These are phyloP conservation scores for Cylloceria caligata DNA, from an alignment of 2,888 invertebrate genomes.

Conservation along the genomic window DNA sequence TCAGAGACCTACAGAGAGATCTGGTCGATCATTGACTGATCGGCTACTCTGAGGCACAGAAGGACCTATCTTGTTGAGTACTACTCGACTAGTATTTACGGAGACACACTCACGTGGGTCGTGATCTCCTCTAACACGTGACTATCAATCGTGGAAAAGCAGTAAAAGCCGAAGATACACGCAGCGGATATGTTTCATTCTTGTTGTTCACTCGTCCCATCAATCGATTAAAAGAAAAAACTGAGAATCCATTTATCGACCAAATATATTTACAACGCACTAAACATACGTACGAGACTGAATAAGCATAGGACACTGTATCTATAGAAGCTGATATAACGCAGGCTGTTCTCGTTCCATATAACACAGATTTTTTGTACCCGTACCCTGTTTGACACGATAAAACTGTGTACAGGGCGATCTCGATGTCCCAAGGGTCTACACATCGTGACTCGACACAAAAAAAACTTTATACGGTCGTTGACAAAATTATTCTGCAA, in stretches of 20 bases:
- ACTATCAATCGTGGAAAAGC: background rate
- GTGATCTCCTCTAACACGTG: background rate
- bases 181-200: background rate
- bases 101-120: background rate
- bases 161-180: background rate
- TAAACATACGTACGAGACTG: background rate
- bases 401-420: too few species aligned
- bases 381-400: too few species aligned
- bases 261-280: background rate
- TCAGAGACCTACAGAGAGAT: slow-evolving; percentile 32
- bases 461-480: too few species aligned
- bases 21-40: slow-evolving; percentile 62
- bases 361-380: too few species aligned
- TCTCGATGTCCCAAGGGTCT: too few species aligned
- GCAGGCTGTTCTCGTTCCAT: too few species aligned
- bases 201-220: background rate
- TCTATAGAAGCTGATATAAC: too few species aligned
- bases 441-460: too few species aligned
- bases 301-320: too few species aligned
- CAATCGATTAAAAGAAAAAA: background rate
- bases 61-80: slow-evolving; percentile 21
- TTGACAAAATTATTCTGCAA: too few species aligned
- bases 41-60: slow-evolving; percentile 30
- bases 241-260: background rate
- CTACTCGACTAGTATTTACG: background rate